Base-by-base conservation (phyloP, 2,113 vertebrate genomes). In the Tenebrosternarchus preto region DNA sequence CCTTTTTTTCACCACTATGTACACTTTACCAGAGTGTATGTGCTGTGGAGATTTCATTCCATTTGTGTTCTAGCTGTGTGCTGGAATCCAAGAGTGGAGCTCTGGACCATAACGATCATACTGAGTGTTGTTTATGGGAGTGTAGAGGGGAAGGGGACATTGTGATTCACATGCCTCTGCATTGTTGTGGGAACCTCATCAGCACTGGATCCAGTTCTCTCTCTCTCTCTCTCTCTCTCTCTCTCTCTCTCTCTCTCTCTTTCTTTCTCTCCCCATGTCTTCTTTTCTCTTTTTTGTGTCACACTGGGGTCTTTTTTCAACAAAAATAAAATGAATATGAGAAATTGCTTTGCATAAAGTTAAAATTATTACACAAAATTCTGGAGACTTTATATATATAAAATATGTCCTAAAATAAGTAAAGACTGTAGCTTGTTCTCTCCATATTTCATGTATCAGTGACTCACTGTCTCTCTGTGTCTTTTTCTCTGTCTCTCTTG, bases 151-250 rank as follows among this genome's bases (percentile, higher is more conserved):
- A 81, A 60, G 84, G 68, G 84, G 68, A 33, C 63, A 69, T 39
- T 67, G 78, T 86, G 85, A 89, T 89, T 87, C 87, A 87, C 84
- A 86, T 80, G 77, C 81, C 79, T 71, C 84, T 87, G 24, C 46
- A 82, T 85, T 84, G 80, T 80, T 85, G 88, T 87, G 86, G 83
- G 89, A 91, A 91, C 89, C 84, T 91, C 73, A 84, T 89, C 90
- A 91, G 0, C 80, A 46, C 57, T 84, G 64, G 53, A 72, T 67
- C 57, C 56, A 73, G 57, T 63, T 50, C 27, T 50, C 12, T 36
- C 78, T 78, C 39, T 53, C n/a, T 72, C 68, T 46, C 36, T 16
- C 19, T 69, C 19, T n/a, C 22, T 24, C 27, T 24, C 5, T 77
- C 43, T 77, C 43, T 53, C 60, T 39, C 64, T 50, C 67, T 71